Evolutionary conservation across 2,888 invertebrate genomes (phyloP).

Genomic region (Caenorhabditis japonica): DNA sequence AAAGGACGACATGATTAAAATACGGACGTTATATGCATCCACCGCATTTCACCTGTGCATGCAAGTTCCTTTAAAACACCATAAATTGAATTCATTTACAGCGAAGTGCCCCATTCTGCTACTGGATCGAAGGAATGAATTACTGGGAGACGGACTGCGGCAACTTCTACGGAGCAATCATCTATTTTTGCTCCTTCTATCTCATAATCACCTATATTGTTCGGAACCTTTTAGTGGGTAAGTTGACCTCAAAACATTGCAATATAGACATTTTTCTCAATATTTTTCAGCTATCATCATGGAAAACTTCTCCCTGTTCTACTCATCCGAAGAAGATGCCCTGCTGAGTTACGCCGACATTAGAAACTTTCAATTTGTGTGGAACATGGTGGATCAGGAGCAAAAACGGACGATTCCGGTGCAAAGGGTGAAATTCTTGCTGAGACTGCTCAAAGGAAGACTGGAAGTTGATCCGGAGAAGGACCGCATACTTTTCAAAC

Average conservation of each 20-base stretch:
- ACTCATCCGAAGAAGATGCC: slow-evolving; percentile 99
- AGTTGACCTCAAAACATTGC: slow-evolving; percentile 77
- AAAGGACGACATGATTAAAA: too few species aligned
- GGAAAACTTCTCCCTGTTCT: slow-evolving; percentile 99
- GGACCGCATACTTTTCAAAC: slow-evolving; percentile 95
- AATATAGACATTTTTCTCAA: neutral
- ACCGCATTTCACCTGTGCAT: too few species aligned
- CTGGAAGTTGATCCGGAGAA: slow-evolving; percentile 91
- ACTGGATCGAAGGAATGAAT: slow-evolving; percentile 72
- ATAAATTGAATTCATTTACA: too few species aligned
- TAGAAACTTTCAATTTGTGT: slow-evolving; percentile 97
- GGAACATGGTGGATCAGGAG: slow-evolving; percentile 98
- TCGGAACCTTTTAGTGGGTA: slow-evolving; percentile 95
- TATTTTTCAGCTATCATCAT: slow-evolving; percentile 92
- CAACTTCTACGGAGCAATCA: slow-evolving; percentile 94
- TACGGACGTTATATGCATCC: too few species aligned
- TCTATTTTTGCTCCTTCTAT: slow-evolving; percentile 99
- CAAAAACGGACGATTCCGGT: slow-evolving; percentile 82
- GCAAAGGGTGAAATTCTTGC: slow-evolving; percentile 73
- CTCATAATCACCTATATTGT: slow-evolving; percentile 99
- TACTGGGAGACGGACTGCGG: slow-evolving; percentile 99
- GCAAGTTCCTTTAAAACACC: too few species aligned
- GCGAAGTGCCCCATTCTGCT: slow-evolving; percentile 83
- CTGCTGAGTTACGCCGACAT: slow-evolving; percentile 97
- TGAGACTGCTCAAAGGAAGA: slow-evolving; percentile 67